Conservation (phyloP, 1,140 invertebrate species). For the Euborellia annulipes region DNA sequence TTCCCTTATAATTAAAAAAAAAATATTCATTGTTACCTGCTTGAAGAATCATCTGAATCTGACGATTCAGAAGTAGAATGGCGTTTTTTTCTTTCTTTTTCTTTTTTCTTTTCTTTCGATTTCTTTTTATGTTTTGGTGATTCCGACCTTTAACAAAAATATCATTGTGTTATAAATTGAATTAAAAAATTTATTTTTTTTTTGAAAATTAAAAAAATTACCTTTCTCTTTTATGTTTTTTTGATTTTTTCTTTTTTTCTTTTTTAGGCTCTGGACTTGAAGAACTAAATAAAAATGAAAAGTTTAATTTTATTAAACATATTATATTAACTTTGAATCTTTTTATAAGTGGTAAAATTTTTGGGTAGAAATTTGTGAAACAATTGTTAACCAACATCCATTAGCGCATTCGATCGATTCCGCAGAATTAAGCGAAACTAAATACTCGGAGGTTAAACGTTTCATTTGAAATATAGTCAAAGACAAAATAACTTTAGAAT, state of each 20-base stretch:
- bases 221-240: constrained; percentile 12
- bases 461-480: too few relatives aligned
- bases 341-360: too few relatives aligned
- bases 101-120: constrained; percentile 12
- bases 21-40: constrained; percentile 6
- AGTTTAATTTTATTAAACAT: too few relatives aligned
- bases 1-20: background rate
- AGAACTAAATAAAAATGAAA: constrained; percentile 6
- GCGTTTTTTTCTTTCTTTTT: constrained; percentile 11
- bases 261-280: constrained; percentile 10
- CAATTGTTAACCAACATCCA: too few relatives aligned
- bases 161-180: background rate
- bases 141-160: constrained; percentile 8
- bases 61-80: constrained; percentile 7
- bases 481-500: too few relatives aligned
- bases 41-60: constrained; percentile 5
- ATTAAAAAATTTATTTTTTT: background rate
- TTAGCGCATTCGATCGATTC: too few relatives aligned
- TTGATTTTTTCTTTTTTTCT: constrained; percentile 11
- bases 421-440: too few relatives aligned
- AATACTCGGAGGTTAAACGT: too few relatives aligned
- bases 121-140: constrained; percentile 12
- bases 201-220: constrained; percentile 2
- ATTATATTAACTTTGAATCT: too few relatives aligned
- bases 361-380: too few relatives aligned